A percentile compares a stretch with the other conserved stretches of the same genome.
phyloP scores from a whole-genome alignment of 2,888 invertebrate genomes.

The Acholoe squamosa region DNA sequence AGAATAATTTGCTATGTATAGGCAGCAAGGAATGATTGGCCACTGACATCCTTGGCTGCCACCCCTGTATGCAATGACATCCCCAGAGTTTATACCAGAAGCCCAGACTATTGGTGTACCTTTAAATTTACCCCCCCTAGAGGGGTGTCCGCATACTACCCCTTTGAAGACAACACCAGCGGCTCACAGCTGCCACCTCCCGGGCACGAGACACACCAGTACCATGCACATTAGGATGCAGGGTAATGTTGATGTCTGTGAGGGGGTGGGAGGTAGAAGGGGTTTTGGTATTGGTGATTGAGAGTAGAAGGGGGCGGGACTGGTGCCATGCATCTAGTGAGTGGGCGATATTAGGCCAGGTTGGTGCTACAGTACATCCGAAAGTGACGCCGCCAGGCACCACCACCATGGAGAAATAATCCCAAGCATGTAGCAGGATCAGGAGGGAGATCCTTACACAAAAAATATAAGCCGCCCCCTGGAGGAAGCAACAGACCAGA shows the following conservation, averaged over 20 bases:
- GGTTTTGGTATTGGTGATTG: background rate
- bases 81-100: no score
- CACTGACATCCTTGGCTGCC: background rate
- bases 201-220: background rate
- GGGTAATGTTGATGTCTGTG: background rate
- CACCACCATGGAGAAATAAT: background rate
- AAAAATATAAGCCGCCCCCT: background rate
- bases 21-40: background rate
- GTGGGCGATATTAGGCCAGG: slow-evolving; percentile 26
- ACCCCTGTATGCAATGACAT: no score
- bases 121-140: no score
- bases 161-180: background rate
- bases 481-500: no score
- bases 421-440: background rate
- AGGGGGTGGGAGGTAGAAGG: background rate
- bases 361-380: background rate
- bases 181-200: background rate
- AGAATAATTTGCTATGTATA: no score
- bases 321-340: background rate
- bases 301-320: background rate
- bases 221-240: slow-evolving; percentile 9
- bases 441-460: background rate
- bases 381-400: background rate
- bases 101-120: no score
- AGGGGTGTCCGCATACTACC: no score